Percentiles rank a stretch among this genome's conserved stretches.
phyloP scores from a whole-genome alignment of 2,797 vertebrate species.

The Mus caroli region DNA sequence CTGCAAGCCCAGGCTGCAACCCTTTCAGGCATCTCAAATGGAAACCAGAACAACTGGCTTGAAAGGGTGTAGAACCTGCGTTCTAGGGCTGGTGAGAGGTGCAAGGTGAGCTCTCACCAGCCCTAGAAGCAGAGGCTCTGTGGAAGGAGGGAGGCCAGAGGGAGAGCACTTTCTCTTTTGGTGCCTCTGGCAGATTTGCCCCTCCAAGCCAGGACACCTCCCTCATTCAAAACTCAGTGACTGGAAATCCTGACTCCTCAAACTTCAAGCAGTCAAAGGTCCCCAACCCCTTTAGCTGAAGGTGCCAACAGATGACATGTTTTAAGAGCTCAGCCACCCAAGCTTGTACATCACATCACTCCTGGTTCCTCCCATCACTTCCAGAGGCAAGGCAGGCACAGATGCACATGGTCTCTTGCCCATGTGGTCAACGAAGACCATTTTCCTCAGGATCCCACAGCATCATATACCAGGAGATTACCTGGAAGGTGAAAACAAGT shows the following conservation, averaged over 20 bases:
- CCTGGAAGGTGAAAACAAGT: not conserved
- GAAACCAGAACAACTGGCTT: not conserved
- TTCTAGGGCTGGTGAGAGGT: no score
- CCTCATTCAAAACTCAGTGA: not conserved
- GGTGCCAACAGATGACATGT: no score
- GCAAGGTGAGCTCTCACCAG: no score
- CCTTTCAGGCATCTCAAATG: not conserved
- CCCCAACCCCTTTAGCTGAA: not conserved
- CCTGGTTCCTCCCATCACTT: not conserved
- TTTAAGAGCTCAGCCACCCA: not conserved
- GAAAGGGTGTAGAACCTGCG: no score
- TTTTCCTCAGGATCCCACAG: not conserved
- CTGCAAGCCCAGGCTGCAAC: not conserved
- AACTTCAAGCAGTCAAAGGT: not conserved
- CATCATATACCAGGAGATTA: not conserved
- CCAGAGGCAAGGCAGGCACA: not conserved
- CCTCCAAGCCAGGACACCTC: not conserved
- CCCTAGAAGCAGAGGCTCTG: no score
- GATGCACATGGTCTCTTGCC: not conserved
- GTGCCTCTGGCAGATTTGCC: not conserved
- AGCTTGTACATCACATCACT: not conserved
- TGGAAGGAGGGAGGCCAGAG: not conserved
- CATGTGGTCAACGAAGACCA: rapidly evolving
- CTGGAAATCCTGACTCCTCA: not conserved
- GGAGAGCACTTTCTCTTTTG: not conserved